Conservation (phyloP, 2,888 invertebrate species). For the Dryadula phaetusa region DNA sequence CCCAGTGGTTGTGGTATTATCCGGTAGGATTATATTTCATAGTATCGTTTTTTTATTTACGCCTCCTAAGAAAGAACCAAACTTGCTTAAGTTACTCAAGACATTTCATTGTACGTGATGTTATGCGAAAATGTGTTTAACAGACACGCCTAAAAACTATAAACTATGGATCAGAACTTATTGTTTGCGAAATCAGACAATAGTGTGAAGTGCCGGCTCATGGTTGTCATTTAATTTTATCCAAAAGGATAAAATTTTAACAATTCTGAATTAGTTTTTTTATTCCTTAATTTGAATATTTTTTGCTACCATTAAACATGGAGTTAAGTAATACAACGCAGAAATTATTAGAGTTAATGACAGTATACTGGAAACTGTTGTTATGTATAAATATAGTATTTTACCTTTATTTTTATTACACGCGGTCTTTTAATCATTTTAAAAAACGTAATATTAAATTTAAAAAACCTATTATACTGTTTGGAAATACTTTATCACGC, state of each 20-base stretch:
- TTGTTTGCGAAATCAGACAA: too few species aligned
- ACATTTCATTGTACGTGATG: too few species aligned
- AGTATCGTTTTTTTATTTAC: too few species aligned
- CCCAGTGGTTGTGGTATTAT: too few species aligned
- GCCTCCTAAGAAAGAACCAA: too few species aligned
- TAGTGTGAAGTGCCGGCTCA: too few species aligned
- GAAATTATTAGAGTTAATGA: constrained; percentile 54
- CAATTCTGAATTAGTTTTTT: neutral
- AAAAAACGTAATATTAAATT: constrained; percentile 73
- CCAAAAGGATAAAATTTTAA: neutral
- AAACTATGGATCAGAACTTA: neutral
- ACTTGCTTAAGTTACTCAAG: too few species aligned
- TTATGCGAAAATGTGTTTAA: neutral
- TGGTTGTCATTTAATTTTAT: neutral
- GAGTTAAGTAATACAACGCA: constrained; percentile 26
- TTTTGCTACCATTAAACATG: constrained; percentile 10
- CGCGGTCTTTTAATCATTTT: constrained; percentile 75
- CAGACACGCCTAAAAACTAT: neutral
- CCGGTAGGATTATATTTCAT: too few species aligned
- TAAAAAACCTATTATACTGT: constrained; percentile 74
- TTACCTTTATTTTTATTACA: constrained; percentile 70
- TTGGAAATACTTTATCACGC: constrained; percentile 77
- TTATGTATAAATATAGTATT: constrained; percentile 61
- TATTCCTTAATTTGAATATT: neutral
- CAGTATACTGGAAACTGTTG: constrained; percentile 69